Evolutionary conservation across 2,797 vertebrate genomes (phyloP).

Genomic region (Danio aesculapii): DNA sequence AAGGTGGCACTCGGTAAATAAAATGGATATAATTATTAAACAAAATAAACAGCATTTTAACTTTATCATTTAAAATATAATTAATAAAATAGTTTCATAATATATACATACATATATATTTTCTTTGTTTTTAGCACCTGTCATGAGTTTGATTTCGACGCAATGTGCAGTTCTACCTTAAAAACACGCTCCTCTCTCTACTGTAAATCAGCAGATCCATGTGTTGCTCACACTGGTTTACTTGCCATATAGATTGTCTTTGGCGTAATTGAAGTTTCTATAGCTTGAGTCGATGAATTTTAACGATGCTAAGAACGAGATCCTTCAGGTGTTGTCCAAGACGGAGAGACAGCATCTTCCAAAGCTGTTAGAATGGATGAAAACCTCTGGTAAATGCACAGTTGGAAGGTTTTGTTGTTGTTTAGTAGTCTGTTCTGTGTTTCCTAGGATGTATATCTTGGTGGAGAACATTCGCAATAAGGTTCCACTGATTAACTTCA

Average conservation of each 20-base stretch:
- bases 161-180: not conserved
- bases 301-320: conserved; percentile 61
- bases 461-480: not conserved
- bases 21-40: not conserved
- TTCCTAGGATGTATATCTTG: conserved; percentile 13
- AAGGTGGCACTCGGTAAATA: conserved; percentile 19
- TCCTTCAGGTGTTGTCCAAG: conserved; percentile 68
- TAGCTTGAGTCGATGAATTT: conserved; percentile 71
- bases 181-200: not conserved
- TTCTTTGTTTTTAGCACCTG: not conserved
- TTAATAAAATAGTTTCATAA: too few relatives aligned
- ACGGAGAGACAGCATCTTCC: conserved; percentile 65
- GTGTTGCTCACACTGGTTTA: not conserved
- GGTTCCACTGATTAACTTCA: too few relatives aligned
- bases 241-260: not conserved
- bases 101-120: too few relatives aligned
- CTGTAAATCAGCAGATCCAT: not conserved
- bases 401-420: not conserved
- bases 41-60: not conserved
- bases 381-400: conserved; percentile 68
- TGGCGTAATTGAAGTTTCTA: not conserved
- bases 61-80: too few relatives aligned
- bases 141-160: too few relatives aligned
- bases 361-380: conserved; percentile 75
- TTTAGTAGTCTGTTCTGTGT: not conserved